phyloP scores from a whole-genome alignment of 1,140 invertebrate genomes.

The Zaprionus inermis region DNA sequence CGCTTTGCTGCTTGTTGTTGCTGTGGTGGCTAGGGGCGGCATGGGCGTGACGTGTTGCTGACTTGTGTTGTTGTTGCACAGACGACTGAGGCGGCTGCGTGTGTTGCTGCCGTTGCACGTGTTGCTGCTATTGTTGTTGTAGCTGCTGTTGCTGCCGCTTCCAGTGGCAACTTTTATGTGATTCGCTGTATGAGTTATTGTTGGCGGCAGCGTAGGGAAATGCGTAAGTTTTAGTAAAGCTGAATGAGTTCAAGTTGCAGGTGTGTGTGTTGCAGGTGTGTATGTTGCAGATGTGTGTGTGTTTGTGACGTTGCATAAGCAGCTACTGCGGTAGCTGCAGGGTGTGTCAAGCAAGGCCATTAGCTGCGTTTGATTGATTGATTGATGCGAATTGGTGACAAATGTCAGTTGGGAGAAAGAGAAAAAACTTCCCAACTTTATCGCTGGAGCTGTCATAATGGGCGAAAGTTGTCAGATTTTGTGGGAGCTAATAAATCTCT shows the following conservation, averaged over 20 bases:
- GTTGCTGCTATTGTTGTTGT: slow-evolving; percentile 39
- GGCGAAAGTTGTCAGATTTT: slow-evolving; percentile 25
- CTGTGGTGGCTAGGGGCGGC: slow-evolving; percentile 66
- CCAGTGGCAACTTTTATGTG: slow-evolving; percentile 49
- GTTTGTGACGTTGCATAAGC: slow-evolving; percentile 57
- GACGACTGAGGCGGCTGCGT: slow-evolving; percentile 35
- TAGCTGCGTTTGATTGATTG: slow-evolving; percentile 21
- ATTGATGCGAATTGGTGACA: slow-evolving; percentile 29
- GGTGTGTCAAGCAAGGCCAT: slow-evolving; percentile 5
- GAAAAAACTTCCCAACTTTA: slow-evolving; percentile 14
- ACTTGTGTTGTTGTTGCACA: slow-evolving; percentile 35
- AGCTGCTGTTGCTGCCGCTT: slow-evolving; percentile 37
- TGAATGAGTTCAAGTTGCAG: slow-evolving; percentile 49
- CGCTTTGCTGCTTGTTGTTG: slow-evolving; percentile 55
- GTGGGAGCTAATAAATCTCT: not conserved
- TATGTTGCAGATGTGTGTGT: slow-evolving; percentile 8
- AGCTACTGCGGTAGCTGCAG: slow-evolving; percentile 31
- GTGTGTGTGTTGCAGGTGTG: not conserved
- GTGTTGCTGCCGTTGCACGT: slow-evolving; percentile 33
- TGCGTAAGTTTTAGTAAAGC: slow-evolving; percentile 64
- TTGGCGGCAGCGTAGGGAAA: slow-evolving; percentile 26
- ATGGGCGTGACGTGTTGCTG: slow-evolving; percentile 61
- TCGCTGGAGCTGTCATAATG: slow-evolving; percentile 13
- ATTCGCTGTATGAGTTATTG: slow-evolving; percentile 34
- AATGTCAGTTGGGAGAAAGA: slow-evolving; percentile 12